Evolutionary conservation across 2,797 vertebrate species (phyloP), one percentile per base, ranked within the genome.

Genomic region (Dendrocincla tyrannina): DNA sequence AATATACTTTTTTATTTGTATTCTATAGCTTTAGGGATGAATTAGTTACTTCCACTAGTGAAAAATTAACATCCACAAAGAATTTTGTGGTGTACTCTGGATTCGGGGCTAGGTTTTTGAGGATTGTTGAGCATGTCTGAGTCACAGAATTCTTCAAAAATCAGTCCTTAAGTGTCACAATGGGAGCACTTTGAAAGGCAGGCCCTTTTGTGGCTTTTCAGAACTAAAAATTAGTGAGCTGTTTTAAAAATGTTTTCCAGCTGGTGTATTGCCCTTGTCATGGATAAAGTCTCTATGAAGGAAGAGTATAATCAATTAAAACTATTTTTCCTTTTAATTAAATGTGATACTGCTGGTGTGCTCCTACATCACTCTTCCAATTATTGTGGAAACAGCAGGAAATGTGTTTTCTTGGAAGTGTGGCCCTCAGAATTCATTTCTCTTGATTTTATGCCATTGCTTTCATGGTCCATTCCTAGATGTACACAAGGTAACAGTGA

Each of bases 281-380:
- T 56, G 41, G 67, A 50, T 60, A 67, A 73, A 79, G 33, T 62
- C 58, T 88, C 37, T 68, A 7, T 69, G 67, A 73, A 82, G 52
- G 32, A 86, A 93, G 37, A 37, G 47, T 78, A 6, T 55, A 77
- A 87, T 79, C 0, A 1, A 73, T 94, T 77, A 76, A 64, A 95
- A 74, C 39, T 77, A 18, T 72, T 95, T 85, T 94, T 85, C 32
- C 44, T 80, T 77, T 88, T 92, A 92, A 87, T 87, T 87, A 87
- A 87, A 67, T 68, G 41, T 24, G 75, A 39, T 50, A 58, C 58
- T 59, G 32, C 66, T 88, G 66, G 13, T 87, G 41, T 82, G 37
- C 60, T 91, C 12, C 60, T 86, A 66, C 56, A 70, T 89, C 72
- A 30, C 32, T 58, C 47, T 67, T 23, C 25, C 56, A 58, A 1